Evolutionary conservation across 2,888 invertebrate genomes (phyloP), one percentile per base, ranked within the genome.

Genomic region (Agrilus mali): DNA sequence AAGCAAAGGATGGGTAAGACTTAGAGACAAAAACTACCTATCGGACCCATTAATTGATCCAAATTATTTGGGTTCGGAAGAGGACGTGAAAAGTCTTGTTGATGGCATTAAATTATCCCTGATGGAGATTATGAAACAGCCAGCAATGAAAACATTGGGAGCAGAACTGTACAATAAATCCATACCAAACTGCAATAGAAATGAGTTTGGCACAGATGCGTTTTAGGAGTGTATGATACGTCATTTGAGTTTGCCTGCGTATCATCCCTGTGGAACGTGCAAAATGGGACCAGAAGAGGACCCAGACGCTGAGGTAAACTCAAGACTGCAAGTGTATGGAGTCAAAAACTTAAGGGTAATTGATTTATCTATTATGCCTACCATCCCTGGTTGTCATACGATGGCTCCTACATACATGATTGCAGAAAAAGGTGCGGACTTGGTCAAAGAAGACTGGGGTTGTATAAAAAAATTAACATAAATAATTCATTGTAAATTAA

Each of bases 341-440:
- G 68, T 86, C 10, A 65, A 71, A 12, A 73, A 75, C 4, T 64
- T 87, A 34, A 68, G 87, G 50, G 84, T 87, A 0, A 78, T 84
- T 44, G 86, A 87, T 58, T 84, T 83, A 0, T 84, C 84, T 50
- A 73, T 87, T 35, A 87, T 87, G 75, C 87, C 87, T 1, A 75
- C 75, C 60, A 78, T 87, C 36, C 77, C 80, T 1, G 78, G 83
- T 1, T 81, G 80, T 16, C 86, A 86, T 58, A 86, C 86, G 1
- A 86, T 86, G 54, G 80, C 83, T 0, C 82, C 86, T 0, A 73
- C 74, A 1, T 83, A 76, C 48, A 86, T 87, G 86, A 84, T 87
- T 53, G 86, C 84, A 3, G 87, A 87, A 80, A n/a, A n/a, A n/a
- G n/a, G n/a, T n/a, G n/a, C n/a, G n/a, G n/a, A n/a, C n/a, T n/a